Base-by-base conservation (phyloP, 2,113 vertebrate genomes). In the Callithrix jacchus region DNA sequence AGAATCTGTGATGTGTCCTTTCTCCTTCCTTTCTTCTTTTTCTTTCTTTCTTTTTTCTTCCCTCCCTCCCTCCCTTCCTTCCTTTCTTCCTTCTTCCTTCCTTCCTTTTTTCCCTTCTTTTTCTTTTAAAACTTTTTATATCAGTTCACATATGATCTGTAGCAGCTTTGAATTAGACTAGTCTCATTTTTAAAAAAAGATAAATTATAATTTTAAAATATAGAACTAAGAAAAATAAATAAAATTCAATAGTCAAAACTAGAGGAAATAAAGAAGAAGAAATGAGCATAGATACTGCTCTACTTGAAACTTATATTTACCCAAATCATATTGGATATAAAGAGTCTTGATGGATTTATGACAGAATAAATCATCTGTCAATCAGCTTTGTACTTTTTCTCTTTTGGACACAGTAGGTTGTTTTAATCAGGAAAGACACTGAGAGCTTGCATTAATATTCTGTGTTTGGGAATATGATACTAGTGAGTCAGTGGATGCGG, bases 241-340 rank as follows among this genome's bases (percentile, higher is more conserved):
- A 9, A 76, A 89, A 80, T 14, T 18, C 40, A 23, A n/a, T 11
- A 40, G 17, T 92, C 5, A 52, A 70, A 80, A 54, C n/a, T 40
- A 86, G 23, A 89, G 9, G 4, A 42, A 71, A 30, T 66, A 89
- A 4, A 42, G 4, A n/a, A 96, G 23, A 20, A n/a, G 90, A 82
- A 79, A 68, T 81, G 32, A 68, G 2, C 14, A 37, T 52, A 32
- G 74, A 47, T 73, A 49, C 32, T 80, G 8, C 11, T 89, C 6
- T 94, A 45, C 14, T 66, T 76, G 74, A 89, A 96, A 90, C 11
- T 76, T 70, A 4, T 37, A 61, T 94, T 94, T 86, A 23, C 45
- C 25, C 21, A 54, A 66, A 58, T 89, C 20, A 73, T 49, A 18
- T 20, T 77, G 37, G 16, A 49, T 83, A 12, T 87, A 12, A 77